phyloP scores from a whole-genome alignment of 2,113 vertebrate species.

The Fukomys damarensis region DNA sequence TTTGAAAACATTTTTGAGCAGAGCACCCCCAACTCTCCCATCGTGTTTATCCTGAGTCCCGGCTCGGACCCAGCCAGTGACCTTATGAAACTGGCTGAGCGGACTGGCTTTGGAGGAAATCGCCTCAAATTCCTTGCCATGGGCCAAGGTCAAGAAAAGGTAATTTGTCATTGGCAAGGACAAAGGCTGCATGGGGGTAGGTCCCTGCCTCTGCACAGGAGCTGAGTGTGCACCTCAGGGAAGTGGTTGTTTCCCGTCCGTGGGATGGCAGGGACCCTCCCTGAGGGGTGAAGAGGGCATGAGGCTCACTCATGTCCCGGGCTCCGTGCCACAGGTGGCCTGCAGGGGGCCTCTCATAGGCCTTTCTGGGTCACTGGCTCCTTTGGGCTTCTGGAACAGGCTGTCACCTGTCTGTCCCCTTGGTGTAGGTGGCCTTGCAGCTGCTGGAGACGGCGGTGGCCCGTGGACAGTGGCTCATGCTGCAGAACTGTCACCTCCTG shows the following conservation, averaged over 20 bases:
- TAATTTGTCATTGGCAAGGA: constrained; percentile 69
- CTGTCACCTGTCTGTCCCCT: fast-evolving
- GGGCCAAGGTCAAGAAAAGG: constrained; percentile 98
- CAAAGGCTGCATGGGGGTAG: fast-evolving
- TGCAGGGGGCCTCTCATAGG: too few species aligned
- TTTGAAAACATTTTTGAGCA: constrained; percentile 94
- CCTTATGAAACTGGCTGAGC: constrained; percentile 94
- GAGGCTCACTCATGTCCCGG: not conserved
- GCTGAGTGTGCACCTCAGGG: fast-evolving
- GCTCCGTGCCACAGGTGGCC: not conserved
- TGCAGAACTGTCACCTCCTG: constrained; percentile 98
- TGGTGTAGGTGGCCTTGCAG: constrained; percentile 91
- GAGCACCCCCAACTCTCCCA: constrained; percentile 93
- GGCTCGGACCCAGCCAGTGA: constrained; percentile 95
- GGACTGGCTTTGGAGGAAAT: constrained; percentile 90
- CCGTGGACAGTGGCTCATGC: constrained; percentile 95
- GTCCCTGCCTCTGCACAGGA: not conserved
- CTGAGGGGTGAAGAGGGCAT: not conserved
- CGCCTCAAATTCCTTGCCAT: constrained; percentile 96
- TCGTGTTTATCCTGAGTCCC: constrained; percentile 97
- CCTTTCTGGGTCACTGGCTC: not conserved
- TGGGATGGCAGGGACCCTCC: too few species aligned
- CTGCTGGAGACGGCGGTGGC: constrained; percentile 89
- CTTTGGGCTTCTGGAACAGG: not conserved
- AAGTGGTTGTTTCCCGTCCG: not conserved